phyloP scores from a whole-genome alignment of 1,140 invertebrate species.

The Ridgeia piscesae region DNA sequence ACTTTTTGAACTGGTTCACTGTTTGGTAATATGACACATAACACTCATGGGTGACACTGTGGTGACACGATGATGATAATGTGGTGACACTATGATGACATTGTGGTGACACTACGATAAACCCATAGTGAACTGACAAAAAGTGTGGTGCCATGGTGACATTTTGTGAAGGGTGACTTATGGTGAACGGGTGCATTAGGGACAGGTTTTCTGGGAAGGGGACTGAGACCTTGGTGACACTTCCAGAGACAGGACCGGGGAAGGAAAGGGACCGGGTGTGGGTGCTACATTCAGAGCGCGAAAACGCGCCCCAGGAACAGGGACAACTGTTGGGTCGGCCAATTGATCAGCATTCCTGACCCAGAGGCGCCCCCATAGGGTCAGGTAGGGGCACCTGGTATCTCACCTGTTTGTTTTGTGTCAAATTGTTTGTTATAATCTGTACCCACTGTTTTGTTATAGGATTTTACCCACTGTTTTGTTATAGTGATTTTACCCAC shows the following conservation, averaged over 20 bases:
- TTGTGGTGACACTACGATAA: background rate
- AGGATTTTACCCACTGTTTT: background rate
- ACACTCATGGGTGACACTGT: no score
- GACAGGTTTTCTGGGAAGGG: no score
- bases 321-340: conserved; percentile 53
- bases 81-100: background rate
- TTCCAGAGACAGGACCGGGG: conserved; percentile 51
- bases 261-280: conserved; percentile 51
- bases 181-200: no score
- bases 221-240: background rate
- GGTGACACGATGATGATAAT: background rate
- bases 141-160: no score
- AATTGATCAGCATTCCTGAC: conserved; percentile 44
- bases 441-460: background rate
- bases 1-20: no score
- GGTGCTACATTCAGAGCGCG: conserved; percentile 42
- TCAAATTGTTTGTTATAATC: no score
- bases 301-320: conserved; percentile 39
- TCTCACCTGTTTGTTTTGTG: background rate
- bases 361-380: conserved; percentile 41
- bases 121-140: no score
- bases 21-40: no score
- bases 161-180: no score
- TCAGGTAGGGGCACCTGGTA: conserved; percentile 41
- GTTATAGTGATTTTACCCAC: conserved; percentile 40